phyloP scores from a whole-genome alignment of 2,113 vertebrate species.

The Halcyon malimbica region DNA sequence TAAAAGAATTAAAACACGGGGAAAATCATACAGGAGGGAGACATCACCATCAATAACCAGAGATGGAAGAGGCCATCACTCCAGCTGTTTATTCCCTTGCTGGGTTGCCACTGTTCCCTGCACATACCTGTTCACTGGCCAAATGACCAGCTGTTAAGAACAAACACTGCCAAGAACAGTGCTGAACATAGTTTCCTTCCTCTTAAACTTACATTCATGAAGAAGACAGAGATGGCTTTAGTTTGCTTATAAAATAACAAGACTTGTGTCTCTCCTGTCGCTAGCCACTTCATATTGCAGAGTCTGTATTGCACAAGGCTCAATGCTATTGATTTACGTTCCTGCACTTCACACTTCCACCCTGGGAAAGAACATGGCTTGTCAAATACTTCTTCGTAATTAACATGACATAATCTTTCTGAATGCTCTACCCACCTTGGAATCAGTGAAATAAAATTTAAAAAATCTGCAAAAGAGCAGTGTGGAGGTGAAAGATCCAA shows the following conservation, averaged over 20 bases:
- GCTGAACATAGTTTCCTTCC: background rate
- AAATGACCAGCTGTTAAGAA: background rate
- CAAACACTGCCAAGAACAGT: background rate
- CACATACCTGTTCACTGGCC: background rate
- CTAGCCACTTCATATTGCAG: background rate
- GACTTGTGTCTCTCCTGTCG: background rate
- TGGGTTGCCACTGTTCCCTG: background rate
- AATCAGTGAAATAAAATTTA: background rate
- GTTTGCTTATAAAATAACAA: background rate
- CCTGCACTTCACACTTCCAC: background rate
- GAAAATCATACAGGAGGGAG: background rate
- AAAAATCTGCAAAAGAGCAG: background rate
- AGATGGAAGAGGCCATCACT: background rate
- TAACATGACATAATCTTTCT: background rate
- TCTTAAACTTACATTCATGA: background rate
- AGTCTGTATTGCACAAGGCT: background rate
- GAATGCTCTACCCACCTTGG: background rate
- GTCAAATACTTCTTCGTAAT: background rate
- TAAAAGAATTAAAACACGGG: background rate
- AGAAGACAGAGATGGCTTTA: background rate
- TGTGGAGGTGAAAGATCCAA: background rate
- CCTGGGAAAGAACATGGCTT: background rate
- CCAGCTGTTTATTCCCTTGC: background rate
- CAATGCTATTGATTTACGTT: background rate
- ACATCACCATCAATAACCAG: background rate